Percentiles rank a stretch among this genome's conserved stretches.
Conservation (phyloP, 2,797 vertebrate genomes). For the Rhynchotus rufescens region DNA sequence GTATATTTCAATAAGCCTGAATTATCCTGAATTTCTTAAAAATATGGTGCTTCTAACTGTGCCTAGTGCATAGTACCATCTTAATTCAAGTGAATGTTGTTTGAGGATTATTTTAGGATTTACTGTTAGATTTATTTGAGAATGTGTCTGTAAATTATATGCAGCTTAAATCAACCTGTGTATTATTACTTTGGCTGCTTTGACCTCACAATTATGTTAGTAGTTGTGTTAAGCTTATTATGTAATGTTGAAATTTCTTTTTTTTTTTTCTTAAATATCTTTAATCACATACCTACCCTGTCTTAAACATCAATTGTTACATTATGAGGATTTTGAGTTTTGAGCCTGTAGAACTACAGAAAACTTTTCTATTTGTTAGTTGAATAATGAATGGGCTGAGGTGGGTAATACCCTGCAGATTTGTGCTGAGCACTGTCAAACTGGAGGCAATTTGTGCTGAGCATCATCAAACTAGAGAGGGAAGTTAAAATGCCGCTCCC, state of each 20-base stretch:
- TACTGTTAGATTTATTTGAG: neutral
- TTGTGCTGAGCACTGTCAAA: neutral
- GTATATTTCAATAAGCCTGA: neutral
- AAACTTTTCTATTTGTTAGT: neutral
- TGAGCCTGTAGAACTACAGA: neutral
- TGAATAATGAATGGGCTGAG: neutral
- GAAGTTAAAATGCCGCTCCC: neutral
- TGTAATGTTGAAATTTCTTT: neutral
- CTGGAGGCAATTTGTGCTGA: neutral
- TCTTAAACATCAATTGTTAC: no score
- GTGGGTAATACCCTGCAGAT: neutral
- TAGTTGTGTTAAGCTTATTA: neutral
- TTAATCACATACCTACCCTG: no score
- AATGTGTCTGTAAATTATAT: neutral
- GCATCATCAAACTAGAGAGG: neutral
- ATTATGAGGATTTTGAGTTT: neutral
- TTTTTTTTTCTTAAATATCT: neutral
- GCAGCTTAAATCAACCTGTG: neutral
- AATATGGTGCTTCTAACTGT: neutral
- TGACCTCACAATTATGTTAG: neutral
- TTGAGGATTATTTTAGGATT: neutral
- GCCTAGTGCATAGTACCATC: neutral
- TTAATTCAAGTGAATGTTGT: neutral
- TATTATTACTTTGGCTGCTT: neutral
- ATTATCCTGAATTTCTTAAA: neutral